Base-by-base conservation (phyloP, 2,797 vertebrate species). In the Sciaenops ocellatus region DNA sequence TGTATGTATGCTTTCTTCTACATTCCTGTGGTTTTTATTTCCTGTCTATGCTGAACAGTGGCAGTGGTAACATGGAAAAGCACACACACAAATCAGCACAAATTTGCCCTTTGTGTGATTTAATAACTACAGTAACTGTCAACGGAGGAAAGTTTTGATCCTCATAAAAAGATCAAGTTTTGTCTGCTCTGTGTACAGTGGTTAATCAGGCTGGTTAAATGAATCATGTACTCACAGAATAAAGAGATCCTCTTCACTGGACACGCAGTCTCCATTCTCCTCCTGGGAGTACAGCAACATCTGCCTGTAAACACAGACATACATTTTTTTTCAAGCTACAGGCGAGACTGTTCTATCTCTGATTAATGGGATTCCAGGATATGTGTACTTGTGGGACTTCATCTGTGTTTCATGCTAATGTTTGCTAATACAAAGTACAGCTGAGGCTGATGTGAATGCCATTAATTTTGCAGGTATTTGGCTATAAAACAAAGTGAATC, bases 251-350 rank as follows among this genome's bases (percentile, higher is more conserved):
- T 99, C 98, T 91, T 99, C 98, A 67, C 96, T 98, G 34, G 97
- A 97, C 70, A 91, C 95, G 86, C 96, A 97, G 64, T 98, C 97
- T 41, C 95, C 97, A 34, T 96, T 97, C 70, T 97, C 97, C 87
- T 99, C 98, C 93, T 98, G 98, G 78, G 97, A 97, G 87, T 98
- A 98, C 87, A 99, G 92, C 94, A 98, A 90, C 96, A 98, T 96
- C 94, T 99, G 97, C 92, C 98, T 99, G 80, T 73, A 74, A 72
- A 80, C 73, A 67, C 66, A 83, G 13, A 78, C 63, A 73, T 44
- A 73, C 54, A 63, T 4, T 30, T 51, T 51, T 44, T 52, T 34
- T 61, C 4, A 22, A 46, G 6, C 24, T 24, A 24, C 15, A 51
- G 26, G 22, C 52, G 12, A 66, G 4, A 13, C 0, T n/a, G 26